Base-by-base conservation (phyloP, 1,140 invertebrate species). In the Camponotus floridanus region DNA sequence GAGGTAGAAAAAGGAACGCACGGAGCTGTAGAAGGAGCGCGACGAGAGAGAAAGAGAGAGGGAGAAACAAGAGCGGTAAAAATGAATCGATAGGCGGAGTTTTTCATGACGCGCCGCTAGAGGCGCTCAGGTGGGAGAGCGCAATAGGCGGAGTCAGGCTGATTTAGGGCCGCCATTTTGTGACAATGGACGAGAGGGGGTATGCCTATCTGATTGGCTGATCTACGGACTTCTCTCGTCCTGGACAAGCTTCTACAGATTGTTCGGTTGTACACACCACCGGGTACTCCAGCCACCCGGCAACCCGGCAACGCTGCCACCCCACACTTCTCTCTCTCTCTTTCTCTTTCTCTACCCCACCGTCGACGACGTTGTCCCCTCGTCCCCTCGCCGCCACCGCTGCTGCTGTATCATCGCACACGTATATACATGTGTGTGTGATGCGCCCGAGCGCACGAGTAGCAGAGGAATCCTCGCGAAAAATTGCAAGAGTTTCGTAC, bases 41-140 rank as follows among this genome's bases (percentile, higher is more conserved):
- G 70, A 31, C 26, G 76, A 79, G 8, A 5, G 83, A 45, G 26
- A 39, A 11, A 31, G 48, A 31, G 64, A 48, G 86, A 76, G 64
- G 70, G 83, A 73, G 88, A 88, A 91, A 93, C 91, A 93, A 93
- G 92, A 93, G 92, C 91, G 91, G 91, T 94, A 95, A 95, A 95
- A 95, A 95, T 94, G 93, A 95, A 95, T 95, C 94, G 94, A 95
- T 95, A 95, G 94, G 94, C 94, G 94, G 94, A 95, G 94, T 95
- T 95, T 95, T 95, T 95, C 94, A 90, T 84, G 87, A 92, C 88
- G 92, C 90, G 91, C 91, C 92, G 91, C 91, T 91, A 90, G 93
- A 91, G 90, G 92, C 91, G 92, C 90, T 90, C 85, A 79, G 74
- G 87, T 84, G 76, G 81, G 90, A 85, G 86, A 88, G 83, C 87